Conservation (phyloP, 2,113 vertebrate genomes). For the Solea solea region DNA sequence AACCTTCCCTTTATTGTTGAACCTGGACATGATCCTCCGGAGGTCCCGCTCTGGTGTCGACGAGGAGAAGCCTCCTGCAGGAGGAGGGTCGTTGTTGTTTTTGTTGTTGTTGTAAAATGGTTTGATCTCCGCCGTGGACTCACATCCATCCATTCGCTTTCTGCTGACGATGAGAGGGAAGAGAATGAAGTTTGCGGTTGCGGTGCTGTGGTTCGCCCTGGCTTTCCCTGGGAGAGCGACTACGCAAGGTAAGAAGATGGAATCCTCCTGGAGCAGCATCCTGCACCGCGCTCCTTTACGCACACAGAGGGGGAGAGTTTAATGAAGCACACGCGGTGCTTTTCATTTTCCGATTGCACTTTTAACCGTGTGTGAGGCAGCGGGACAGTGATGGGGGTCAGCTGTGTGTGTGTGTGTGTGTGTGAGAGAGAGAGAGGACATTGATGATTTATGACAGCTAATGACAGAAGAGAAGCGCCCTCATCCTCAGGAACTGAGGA, state of each 20-base stretch:
- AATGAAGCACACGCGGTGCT: neutral
- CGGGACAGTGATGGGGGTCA: conserved; percentile 41
- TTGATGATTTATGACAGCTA: conserved; percentile 53
- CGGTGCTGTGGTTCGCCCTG: conserved; percentile 64
- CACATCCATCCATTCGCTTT: neutral
- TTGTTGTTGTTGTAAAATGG: conserved; percentile 7
- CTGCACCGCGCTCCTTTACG: neutral
- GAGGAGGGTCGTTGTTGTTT: neutral
- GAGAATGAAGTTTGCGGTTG: conserved; percentile 74
- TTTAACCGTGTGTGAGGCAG: neutral
- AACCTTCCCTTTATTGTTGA: conserved; percentile 26
- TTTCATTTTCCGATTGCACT: conserved; percentile 1
- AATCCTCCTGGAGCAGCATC: neutral
- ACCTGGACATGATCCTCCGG: conserved; percentile 17
- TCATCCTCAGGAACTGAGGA: no score
- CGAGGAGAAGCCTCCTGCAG: conserved; percentile 21
- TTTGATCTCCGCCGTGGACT: conserved; percentile 36
- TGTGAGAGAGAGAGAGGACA: conserved; percentile 17
- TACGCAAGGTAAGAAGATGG: conserved; percentile 69
- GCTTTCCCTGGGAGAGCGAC: conserved; percentile 46
- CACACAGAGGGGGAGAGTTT: no score
- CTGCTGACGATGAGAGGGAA: conserved; percentile 8
- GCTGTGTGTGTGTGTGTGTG: neutral
- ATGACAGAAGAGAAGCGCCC: conserved; percentile 57
- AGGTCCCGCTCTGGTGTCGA: conserved; percentile 21